Evolutionary conservation across 2,113 vertebrate genomes (phyloP).

Genomic region (Dendropsophus ebraccatus): DNA sequence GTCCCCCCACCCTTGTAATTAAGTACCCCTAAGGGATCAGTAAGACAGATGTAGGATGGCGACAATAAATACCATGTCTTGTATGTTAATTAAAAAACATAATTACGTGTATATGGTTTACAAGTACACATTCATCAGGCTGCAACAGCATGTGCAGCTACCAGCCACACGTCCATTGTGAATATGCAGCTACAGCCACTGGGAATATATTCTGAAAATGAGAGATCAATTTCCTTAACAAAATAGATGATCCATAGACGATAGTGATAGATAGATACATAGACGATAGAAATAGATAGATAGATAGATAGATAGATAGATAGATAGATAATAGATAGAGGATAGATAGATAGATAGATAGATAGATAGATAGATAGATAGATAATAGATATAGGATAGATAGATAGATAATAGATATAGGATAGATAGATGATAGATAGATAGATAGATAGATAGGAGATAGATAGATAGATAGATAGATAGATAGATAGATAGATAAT

Average conservation of each 20-base stretch:
- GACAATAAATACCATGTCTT: conserved; percentile 49
- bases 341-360: neutral
- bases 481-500: neutral
- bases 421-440: neutral
- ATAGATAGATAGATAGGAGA: neutral
- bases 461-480: neutral
- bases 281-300: neutral
- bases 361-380: neutral
- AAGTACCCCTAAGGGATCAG: conserved; percentile 50
- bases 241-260: neutral
- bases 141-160: neutral
- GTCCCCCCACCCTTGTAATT: conserved; percentile 49
- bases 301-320: neutral
- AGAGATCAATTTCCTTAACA: neutral
- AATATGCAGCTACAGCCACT: neutral
- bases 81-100: conserved; percentile 56
- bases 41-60: conserved; percentile 52
- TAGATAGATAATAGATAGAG: neutral
- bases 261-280: neutral
- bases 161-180: neutral
- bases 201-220: neutral
- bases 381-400: no score
- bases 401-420: neutral
- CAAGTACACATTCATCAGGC: conserved; percentile 46
- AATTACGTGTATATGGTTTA: conserved; percentile 42